Percentiles rank a stretch among this genome's conserved stretches.
Conservation (phyloP, 2,113 vertebrate species). For the Talpa occidentalis region DNA sequence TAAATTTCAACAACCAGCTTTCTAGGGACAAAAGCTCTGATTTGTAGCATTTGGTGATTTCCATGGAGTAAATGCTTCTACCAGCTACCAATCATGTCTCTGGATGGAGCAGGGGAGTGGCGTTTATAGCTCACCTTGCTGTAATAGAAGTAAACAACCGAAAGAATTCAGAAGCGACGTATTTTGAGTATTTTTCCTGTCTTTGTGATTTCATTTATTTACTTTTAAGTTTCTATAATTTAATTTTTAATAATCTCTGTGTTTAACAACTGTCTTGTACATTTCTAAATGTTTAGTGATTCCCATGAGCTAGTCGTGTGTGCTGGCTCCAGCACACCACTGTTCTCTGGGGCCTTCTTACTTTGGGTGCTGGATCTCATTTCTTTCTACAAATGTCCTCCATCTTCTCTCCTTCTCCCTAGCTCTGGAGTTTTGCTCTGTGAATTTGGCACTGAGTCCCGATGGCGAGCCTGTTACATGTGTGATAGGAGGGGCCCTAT, state of each 20-base stretch:
- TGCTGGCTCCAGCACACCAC: no score
- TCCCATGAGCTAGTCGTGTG: background rate
- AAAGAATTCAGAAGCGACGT: background rate
- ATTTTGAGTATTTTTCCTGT: conserved; percentile 18
- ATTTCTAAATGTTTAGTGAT: background rate
- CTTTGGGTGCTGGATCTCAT: background rate
- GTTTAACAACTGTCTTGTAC: conserved; percentile 16
- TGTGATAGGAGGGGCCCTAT: background rate
- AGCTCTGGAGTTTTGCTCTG: background rate
- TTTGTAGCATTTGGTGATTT: conserved; percentile 45
- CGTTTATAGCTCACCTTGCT: background rate
- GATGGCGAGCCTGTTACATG: background rate
- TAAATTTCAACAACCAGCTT: conserved; percentile 33
- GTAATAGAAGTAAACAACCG: background rate
- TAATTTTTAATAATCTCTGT: conserved; percentile 24
- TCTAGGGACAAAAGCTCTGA: conserved; percentile 1
- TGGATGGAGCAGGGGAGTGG: background rate
- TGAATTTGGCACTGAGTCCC: background rate
- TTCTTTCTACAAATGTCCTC: conserved; percentile 33
- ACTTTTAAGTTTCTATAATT: background rate
- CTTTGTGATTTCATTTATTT: background rate
- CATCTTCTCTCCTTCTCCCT: background rate
- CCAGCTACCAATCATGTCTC: background rate
- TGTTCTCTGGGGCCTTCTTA: background rate
- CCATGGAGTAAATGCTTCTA: conserved; percentile 15